Evolutionary conservation across 2,888 invertebrate species (phyloP), one percentile per base, ranked within the genome.

Genomic region (Hymenopus coronatus): DNA sequence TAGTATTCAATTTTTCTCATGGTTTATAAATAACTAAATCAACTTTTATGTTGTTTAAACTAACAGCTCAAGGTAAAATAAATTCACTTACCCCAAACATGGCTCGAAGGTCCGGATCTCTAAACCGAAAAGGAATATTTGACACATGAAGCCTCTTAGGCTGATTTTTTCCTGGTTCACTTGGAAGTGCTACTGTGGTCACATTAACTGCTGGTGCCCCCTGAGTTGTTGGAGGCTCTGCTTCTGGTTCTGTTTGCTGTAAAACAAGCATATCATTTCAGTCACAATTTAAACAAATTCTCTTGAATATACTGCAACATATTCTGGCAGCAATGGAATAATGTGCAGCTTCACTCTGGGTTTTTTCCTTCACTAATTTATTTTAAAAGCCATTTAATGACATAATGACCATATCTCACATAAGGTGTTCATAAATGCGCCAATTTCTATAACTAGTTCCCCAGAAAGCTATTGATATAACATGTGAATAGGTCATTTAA

Each of bases 41-140:
- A 7, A 33, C 4, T 33, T 33, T 40, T 12, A 40, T 9, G 40
- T 12, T 12, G 30, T 3, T 30, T 30, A 30, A 30, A 30, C 2
- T 4, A 3, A 30, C 2, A 30, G 40, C 1, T 40, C 9, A 9
- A 40, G 40, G 40, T 27, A 40, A 85, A 85, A 30, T 85, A 33
- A 25, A 85, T 33, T 40, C 92, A 96, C 98, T 96, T 95, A 99
- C 99, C 95, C 98, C 99, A 94, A 99, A 98, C 97, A 99, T 98
- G 92, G 98, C 97, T 94, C 99, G 96, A 91, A 99, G 96, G 94
- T 99, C 99, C 91, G 99, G 99, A 95, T 99, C 99, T 94, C 99
- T 96, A 95, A 99, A 99, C 93, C 99, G 96, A 95, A 99, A 99
- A 92, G 99, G 99, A 95, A 99, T 99, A 95, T 99, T 99, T 93